These are phyloP conservation scores for Embidobia sp. DNA, from an alignment of 2,888 invertebrate species.

Conservation along the genomic window DNA sequence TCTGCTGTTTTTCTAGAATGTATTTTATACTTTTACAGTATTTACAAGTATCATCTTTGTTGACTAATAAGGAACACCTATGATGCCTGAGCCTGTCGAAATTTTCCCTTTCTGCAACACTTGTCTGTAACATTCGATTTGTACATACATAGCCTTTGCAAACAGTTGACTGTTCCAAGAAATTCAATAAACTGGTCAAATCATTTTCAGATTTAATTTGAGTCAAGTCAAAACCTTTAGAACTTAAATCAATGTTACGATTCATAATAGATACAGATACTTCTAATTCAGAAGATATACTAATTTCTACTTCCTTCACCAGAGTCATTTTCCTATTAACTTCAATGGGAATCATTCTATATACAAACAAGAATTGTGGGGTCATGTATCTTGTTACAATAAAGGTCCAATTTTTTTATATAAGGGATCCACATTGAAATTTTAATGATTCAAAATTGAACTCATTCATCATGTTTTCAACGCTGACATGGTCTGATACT, in stretches of 20 bases:
- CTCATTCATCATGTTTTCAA: no score
- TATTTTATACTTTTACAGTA: no score
- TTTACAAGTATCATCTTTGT: no score
- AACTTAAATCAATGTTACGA: not conserved
- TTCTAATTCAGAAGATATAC: not conserved
- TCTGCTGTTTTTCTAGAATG: no score
- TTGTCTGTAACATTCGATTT: not conserved
- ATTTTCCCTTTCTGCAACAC: not conserved
- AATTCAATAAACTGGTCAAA: slow-evolving; percentile 2
- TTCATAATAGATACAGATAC: slow-evolving; percentile 6
- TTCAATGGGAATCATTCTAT: slow-evolving; percentile 5
- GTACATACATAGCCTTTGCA: not conserved
- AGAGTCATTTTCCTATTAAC: not conserved
- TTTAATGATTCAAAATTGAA: no score
- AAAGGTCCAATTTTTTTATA: not conserved
- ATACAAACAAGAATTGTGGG: not conserved
- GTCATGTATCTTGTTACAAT: not conserved
- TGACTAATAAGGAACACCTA: not conserved
- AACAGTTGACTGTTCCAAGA: not conserved
- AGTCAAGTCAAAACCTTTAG: not conserved
- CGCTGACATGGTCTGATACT: no score
- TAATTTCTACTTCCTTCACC: slow-evolving; percentile 18
- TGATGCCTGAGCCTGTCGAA: not conserved
- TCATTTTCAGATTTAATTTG: slow-evolving; percentile 13
- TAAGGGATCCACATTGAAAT: no score